These are phyloP conservation scores for Conus betulinus DNA, from an alignment of 1,140 invertebrate genomes.

Conservation along the genomic window DNA sequence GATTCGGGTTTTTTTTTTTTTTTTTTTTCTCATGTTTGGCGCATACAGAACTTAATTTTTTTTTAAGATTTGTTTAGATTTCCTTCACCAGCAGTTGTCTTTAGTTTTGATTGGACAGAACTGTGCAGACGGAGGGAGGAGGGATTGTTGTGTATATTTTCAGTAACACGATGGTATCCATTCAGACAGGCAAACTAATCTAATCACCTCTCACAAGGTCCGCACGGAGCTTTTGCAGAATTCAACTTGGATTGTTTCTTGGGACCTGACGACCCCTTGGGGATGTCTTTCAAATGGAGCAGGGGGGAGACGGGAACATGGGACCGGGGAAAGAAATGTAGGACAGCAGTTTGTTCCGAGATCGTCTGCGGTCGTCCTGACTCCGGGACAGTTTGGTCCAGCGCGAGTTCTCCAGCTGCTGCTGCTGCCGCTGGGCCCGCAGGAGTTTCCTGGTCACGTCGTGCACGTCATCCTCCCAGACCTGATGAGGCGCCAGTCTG, in stretches of 20 bases:
- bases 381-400: background rate
- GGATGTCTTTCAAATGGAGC: background rate
- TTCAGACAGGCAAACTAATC: no score
- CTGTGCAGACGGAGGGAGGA: no score
- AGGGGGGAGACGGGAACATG: background rate
- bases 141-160: no score
- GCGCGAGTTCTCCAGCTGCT: background rate
- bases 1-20: no score
- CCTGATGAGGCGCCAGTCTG: conserved; percentile 39
- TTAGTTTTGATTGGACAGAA: no score
- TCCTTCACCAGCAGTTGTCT: no score
- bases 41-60: no score
- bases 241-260: background rate
- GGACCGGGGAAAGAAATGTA: background rate
- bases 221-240: background rate
- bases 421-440: conserved; percentile 43
- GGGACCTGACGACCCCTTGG: background rate
- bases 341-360: background rate
- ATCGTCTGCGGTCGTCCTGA: background rate
- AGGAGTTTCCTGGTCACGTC: conserved; percentile 60
- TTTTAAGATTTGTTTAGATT: no score
- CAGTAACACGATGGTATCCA: no score
- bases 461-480: conserved; percentile 57
- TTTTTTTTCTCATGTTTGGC: no score
- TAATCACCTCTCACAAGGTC: background rate